Evolutionary conservation across 2,113 vertebrate genomes (phyloP).

Genomic region (Eolophus roseicapilla): DNA sequence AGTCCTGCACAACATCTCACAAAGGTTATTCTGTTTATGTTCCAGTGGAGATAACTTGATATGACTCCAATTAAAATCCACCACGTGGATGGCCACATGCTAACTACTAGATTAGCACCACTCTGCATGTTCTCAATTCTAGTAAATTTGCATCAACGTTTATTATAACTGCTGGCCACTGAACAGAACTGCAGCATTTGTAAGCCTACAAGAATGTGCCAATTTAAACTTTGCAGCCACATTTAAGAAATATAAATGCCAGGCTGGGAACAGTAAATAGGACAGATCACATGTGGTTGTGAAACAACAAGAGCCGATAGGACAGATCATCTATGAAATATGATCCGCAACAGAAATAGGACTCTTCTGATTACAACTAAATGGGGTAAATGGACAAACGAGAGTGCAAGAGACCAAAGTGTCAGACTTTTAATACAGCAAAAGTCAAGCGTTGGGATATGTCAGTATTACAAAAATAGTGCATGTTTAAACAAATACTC

Average conservation of each 20-base stretch:
- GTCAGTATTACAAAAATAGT: not conserved
- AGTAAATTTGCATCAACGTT: not conserved
- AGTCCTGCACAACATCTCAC: not conserved
- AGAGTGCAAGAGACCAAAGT: not conserved
- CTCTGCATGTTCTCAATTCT: not conserved
- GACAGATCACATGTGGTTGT: not conserved
- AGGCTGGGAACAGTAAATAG: not conserved
- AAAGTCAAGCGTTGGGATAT: not conserved
- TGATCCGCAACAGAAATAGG: not conserved
- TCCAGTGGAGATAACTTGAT: conserved; percentile 22
- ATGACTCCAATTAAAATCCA: not conserved
- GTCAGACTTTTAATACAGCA: not conserved
- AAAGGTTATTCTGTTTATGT: conserved; percentile 43
- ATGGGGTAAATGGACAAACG: not conserved
- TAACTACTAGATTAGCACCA: not conserved
- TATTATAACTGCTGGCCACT: not conserved
- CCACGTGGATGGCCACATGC: not conserved
- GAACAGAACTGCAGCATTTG: not conserved
- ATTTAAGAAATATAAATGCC: not conserved
- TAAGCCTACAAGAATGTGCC: not conserved
- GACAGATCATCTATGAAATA: not conserved
- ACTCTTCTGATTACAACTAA: not conserved
- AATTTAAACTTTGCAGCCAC: not conserved
- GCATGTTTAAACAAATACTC: not conserved
- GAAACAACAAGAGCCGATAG: not conserved